A percentile compares a stretch with the other conserved stretches of the same genome.
Conservation (phyloP, 2,888 invertebrate species). For the Nomada fucata region DNA sequence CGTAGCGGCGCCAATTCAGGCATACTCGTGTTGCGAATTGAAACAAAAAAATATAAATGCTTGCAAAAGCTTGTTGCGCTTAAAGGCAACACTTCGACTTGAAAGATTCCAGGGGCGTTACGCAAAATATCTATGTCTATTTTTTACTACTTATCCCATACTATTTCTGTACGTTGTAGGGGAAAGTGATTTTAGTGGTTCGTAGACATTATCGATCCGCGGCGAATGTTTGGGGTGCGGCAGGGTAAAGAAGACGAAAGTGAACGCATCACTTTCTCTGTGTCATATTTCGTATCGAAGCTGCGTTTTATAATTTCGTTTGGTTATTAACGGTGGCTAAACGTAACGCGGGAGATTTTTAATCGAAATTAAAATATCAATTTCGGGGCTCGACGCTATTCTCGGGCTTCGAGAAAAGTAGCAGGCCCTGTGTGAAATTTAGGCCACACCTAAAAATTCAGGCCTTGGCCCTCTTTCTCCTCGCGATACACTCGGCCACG, state of each 20-base stretch:
- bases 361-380: not conserved
- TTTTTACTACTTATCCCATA: not conserved
- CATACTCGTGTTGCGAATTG: not conserved
- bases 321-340: too few species aligned
- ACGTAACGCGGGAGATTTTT: not conserved
- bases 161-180: not conserved
- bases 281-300: not conserved
- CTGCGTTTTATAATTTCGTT: not conserved
- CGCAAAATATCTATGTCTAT: not conserved
- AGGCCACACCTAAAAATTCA: slow-evolving; percentile 71
- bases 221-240: slow-evolving; percentile 34
- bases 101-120: not conserved
- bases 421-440: slow-evolving; percentile 55
- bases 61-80: too few species aligned
- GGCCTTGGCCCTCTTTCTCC: slow-evolving; percentile 75
- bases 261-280: too few species aligned
- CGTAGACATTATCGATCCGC: slow-evolving; percentile 52
- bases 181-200: slow-evolving; percentile 26
- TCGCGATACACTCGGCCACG: not conserved
- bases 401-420: slow-evolving; percentile 21
- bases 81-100: not conserved
- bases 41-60: not conserved
- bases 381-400: slow-evolving; percentile 28
- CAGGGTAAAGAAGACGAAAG: slow-evolving; percentile 21
- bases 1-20: slow-evolving; percentile 35